A percentile compares a stretch with the other conserved stretches of the same genome.
Conservation (phyloP, 2,888 invertebrate species). For the Artemia sp. region DNA sequence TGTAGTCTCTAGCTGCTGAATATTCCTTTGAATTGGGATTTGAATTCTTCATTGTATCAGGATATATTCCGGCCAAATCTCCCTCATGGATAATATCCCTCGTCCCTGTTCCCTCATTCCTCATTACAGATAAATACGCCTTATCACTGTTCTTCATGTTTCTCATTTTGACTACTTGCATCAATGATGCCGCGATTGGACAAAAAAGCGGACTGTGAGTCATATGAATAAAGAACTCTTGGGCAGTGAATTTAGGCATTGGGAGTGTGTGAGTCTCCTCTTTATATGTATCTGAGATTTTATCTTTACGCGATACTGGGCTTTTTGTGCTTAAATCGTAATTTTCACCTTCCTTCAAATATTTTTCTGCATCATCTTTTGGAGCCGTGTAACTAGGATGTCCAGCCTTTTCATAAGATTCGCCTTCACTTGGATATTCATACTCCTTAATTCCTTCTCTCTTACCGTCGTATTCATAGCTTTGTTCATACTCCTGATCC, state of each 20-base stretch:
- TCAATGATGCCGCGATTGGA: slow-evolving; percentile 6
- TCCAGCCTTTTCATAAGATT: not conserved
- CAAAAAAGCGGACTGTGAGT: slow-evolving; percentile 4
- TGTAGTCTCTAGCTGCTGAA: no score
- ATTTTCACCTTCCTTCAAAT: not conserved
- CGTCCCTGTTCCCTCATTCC: no score
- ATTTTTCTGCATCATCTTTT: not conserved
- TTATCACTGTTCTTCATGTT: no score
- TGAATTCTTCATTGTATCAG: no score
- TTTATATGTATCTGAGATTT: not conserved
- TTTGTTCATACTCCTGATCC: not conserved
- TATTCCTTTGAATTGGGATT: no score
- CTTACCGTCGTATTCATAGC: not conserved
- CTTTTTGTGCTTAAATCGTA: no score
- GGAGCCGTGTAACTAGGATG: not conserved
- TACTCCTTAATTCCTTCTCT: not conserved
- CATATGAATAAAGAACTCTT: slow-evolving; percentile 1
- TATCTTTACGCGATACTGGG: no score
- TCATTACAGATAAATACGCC: no score
- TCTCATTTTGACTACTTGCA: not conserved
- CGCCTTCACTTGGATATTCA: not conserved
- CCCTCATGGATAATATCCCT: no score
- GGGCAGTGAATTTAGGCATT: not conserved
- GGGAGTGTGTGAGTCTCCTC: not conserved
- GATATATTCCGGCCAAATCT: no score